Conservation (phyloP, 1,140 invertebrate genomes). For the Drosophila kohkoa region DNA sequence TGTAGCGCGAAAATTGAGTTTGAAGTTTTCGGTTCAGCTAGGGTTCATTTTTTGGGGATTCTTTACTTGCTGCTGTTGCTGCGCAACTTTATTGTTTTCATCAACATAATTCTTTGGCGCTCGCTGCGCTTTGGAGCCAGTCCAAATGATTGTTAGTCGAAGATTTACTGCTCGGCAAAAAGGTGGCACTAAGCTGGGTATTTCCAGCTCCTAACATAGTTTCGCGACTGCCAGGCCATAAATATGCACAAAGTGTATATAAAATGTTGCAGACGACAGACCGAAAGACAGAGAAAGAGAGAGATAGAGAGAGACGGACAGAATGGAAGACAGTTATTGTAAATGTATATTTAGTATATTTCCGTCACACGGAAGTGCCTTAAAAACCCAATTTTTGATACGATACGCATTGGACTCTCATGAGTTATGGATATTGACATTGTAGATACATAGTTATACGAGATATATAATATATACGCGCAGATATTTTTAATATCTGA, state of each 20-base stretch:
- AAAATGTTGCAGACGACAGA: slow-evolving; percentile 10
- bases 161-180: slow-evolving; percentile 64
- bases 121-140: slow-evolving; percentile 66
- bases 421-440: slow-evolving; percentile 43
- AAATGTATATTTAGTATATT: slow-evolving; percentile 78
- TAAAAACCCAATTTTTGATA: slow-evolving; percentile 75
- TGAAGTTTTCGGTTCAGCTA: slow-evolving; percentile 57
- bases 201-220: slow-evolving; percentile 52
- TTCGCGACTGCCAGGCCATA: slow-evolving; percentile 48
- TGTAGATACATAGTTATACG: slow-evolving; percentile 12
- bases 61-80: no score
- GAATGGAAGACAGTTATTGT: slow-evolving; percentile 44
- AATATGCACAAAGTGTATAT: slow-evolving; percentile 44
- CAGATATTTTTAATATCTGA: slow-evolving; percentile 26
- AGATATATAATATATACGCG: slow-evolving; percentile 20
- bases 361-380: slow-evolving; percentile 85
- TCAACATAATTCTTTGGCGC: slow-evolving; percentile 74
- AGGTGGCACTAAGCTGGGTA: slow-evolving; percentile 71
- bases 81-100: slow-evolving; percentile 71
- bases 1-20: slow-evolving; percentile 82
- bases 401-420: slow-evolving; percentile 57
- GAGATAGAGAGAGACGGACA: slow-evolving; percentile 16
- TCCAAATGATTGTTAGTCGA: slow-evolving; percentile 74
- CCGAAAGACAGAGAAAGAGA: no score
- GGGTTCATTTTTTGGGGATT: slow-evolving; percentile 12